Base-by-base conservation (phyloP, 2,113 vertebrate genomes). In the Lycaon pictus region DNA sequence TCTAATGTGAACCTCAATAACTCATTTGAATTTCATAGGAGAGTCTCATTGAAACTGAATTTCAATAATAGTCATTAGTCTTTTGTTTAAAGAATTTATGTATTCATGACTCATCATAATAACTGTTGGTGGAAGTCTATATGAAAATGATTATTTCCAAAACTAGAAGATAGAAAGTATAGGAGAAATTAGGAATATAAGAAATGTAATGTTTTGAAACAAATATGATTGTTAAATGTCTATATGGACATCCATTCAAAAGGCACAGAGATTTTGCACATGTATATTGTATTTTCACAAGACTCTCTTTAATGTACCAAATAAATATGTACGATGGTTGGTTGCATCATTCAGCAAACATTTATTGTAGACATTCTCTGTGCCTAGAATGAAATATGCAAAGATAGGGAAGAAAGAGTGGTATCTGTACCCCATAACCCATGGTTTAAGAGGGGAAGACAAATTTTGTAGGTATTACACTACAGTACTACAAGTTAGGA, bases 21-120 rank as follows among this genome's bases (percentile, higher is more conserved):
- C n/a, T 51, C 65, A 94, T 86, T 98, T 95, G 81, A 95, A 95
- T 97, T 94, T 96, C 95, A 94, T 62, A 80, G 65, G 20, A 93
- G 19, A 67, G 22, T 85, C 71, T 97, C 77, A 91, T 95, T 97
- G 93, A 95, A 89, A n/a, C 37, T 86, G 48, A 81, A 97, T 97
- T 95, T 92, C 95, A 96, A 94, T 90, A 90, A 83, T 96, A 90
- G 11, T 89, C 76, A 88, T 81, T 96, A 79, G 29, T 72, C 19
- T 77, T 93, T 93, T 48, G 5, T 71, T 95, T 92, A 88, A 74
- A 91, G 87, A 88, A 0, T 95, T 56, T 93, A 92, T 48, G 53
- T 72, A 82, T 71, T 58, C 32, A 65, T 93, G 27, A 37, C 19
- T 56, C 60, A 72, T 95, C 35, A 86, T 82, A 60, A 77, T 80